A percentile compares a stretch with the other conserved stretches of the same genome.
Conservation (phyloP, 1,140 invertebrate species). For the Grapholita molesta region DNA sequence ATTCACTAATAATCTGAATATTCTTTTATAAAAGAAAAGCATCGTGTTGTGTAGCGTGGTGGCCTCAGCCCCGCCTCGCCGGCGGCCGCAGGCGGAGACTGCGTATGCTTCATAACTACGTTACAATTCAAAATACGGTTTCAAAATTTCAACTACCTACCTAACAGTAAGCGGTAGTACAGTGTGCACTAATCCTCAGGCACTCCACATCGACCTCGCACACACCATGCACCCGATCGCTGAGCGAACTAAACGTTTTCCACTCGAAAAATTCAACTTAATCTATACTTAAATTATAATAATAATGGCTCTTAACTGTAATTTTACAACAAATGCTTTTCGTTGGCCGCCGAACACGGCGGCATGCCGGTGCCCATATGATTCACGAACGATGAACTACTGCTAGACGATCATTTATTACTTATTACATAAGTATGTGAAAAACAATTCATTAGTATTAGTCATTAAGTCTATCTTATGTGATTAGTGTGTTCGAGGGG, state of each 20-base stretch:
- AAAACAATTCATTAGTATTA: slow-evolving; percentile 65
- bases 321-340: slow-evolving; percentile 76
- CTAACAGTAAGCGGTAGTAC: slow-evolving; percentile 77
- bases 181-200: slow-evolving; percentile 59
- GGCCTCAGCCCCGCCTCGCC: slow-evolving; percentile 30
- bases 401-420: slow-evolving; percentile 60
- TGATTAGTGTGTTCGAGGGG: slow-evolving; percentile 42
- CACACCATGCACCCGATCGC: slow-evolving; percentile 66
- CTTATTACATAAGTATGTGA: slow-evolving; percentile 69
- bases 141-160: slow-evolving; percentile 77
- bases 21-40: slow-evolving; percentile 67
- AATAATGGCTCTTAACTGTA: slow-evolving; percentile 71
- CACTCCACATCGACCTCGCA: slow-evolving; percentile 74
- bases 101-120: slow-evolving; percentile 66
- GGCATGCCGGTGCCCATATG: slow-evolving; percentile 40
- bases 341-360: slow-evolving; percentile 66
- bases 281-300: slow-evolving; percentile 74
- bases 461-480: slow-evolving; percentile 51
- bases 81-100: slow-evolving; percentile 50
- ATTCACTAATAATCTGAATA: slow-evolving; percentile 71
- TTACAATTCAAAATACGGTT: slow-evolving; percentile 73
- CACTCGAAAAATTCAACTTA: slow-evolving; percentile 76
- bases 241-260: slow-evolving; percentile 70
- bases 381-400: slow-evolving; percentile 49
- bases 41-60: slow-evolving; percentile 40